These are phyloP conservation scores for Erpetoichthys calabaricus DNA, from an alignment of 2,797 vertebrate genomes.

Conservation along the genomic window DNA sequence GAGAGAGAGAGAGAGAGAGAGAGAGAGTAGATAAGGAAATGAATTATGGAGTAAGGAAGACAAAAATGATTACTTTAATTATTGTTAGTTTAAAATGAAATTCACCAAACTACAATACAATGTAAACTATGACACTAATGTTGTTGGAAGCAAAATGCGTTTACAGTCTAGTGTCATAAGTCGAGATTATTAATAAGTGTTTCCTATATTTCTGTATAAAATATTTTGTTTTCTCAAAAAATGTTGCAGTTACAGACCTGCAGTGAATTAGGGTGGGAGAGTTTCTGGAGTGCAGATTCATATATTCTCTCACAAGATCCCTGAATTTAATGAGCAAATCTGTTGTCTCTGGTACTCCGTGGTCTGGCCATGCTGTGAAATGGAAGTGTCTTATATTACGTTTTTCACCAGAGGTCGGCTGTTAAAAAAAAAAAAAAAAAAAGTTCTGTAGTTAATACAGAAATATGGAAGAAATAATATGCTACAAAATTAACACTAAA, in stretches of 20 bases:
- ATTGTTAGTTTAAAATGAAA: too few relatives aligned
- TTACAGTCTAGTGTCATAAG: too few relatives aligned
- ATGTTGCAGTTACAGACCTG: conserved; percentile 51
- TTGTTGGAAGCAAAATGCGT: too few relatives aligned
- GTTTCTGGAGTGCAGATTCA: conserved; percentile 60
- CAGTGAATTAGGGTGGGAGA: conserved; percentile 84
- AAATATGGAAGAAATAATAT: not conserved
- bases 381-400: conserved; percentile 78
- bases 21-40: too few relatives aligned
- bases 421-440: conserved; percentile 7
- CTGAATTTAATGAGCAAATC: conserved; percentile 86
- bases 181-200: too few relatives aligned
- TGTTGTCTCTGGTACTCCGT: conserved; percentile 78
- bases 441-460: not conserved
- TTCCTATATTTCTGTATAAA: too few relatives aligned
- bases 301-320: conserved; percentile 79
- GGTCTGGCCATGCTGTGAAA: conserved; percentile 93
- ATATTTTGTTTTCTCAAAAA: too few relatives aligned
- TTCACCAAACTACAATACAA: too few relatives aligned
- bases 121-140: too few relatives aligned
- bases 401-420: conserved; percentile 67
- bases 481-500: not conserved
- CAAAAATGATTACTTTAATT: too few relatives aligned
- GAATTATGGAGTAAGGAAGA: too few relatives aligned
- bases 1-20: too few relatives aligned